Evolutionary conservation across 2,113 vertebrate genomes (phyloP), one percentile per base, ranked within the genome.

Genomic region (Crocuta crocuta): DNA sequence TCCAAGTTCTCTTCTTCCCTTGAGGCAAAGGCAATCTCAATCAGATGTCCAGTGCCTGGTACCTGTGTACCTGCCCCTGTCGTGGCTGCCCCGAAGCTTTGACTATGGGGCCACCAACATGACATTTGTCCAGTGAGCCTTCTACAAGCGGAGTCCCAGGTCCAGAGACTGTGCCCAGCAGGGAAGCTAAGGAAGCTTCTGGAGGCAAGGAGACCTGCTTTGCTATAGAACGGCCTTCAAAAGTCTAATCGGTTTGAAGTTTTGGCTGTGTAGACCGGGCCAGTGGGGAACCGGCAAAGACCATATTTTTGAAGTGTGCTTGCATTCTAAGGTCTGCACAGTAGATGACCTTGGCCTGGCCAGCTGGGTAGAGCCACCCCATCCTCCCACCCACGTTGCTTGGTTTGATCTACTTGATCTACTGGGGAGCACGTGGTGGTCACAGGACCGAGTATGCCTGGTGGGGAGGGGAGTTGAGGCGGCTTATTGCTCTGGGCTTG

Each of bases 401-500:
- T 65, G 45, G 63, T 12, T 43, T 55, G 70, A 68, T 81, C 78
- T 93, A 43, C 61, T 43, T 55, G 70, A 68, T 81, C 78, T 95
- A 35, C 61, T 71, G 16, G 35, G 70, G 39, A 95, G 16, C 48
- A 58, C 0, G 0, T 5, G n/a, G 33, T 58, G 45, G 48, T 68
- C 61, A 12, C 17, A 50, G 61, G 68, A 53, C 76, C 3, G 2
- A 78, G 65, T 13, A 13, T 28, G 35, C 43, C 58, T 85, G 26
- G 39, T 4, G 65, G 31, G 43, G 28, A 87, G 63, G 9, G 19
- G 16, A 35, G 24, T 9, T 33, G 78, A 84, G 7, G 73, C 16
- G 35, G 0, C 85, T 91, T 96, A 95, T 92, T 96, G 97, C 96
- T 92, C 74, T 80, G 73, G 48, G 12, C 50, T 65, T 91, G 91